phyloP scores from a whole-genome alignment of 2,888 invertebrate genomes.

The Pammene fasciana region DNA sequence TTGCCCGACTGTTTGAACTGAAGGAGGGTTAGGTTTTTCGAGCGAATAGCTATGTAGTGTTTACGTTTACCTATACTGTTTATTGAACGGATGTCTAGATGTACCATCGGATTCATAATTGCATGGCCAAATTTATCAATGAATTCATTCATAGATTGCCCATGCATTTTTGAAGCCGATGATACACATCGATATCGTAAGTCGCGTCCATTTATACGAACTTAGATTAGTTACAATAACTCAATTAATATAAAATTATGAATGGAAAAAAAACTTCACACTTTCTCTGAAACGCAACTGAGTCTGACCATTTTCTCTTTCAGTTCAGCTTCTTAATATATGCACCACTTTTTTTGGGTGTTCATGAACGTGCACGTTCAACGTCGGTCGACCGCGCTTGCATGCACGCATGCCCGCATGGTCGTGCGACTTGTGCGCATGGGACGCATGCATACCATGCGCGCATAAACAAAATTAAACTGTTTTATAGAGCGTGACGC shows the following conservation, averaged over 20 bases:
- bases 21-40: no score
- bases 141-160: no score
- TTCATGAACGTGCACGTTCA: conserved; percentile 39
- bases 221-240: no score
- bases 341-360: conserved; percentile 47
- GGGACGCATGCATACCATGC: conserved; percentile 25
- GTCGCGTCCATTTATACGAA: no score
- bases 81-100: no score
- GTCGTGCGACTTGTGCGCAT: conserved; percentile 17
- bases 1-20: background rate
- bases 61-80: no score
- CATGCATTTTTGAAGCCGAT: no score
- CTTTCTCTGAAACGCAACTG: conserved; percentile 14
- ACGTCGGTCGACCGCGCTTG: conserved; percentile 42
- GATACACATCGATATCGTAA: no score
- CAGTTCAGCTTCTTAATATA: conserved; percentile 35
- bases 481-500: conserved; percentile 32
- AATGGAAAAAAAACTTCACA: background rate
- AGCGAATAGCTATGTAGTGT: no score
- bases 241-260: no score
- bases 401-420: conserved; percentile 45
- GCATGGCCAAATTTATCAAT: no score
- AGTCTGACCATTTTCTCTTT: conserved; percentile 24
- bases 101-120: no score
- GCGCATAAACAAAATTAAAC: conserved; percentile 14